Conservation (phyloP, 2,888 invertebrate genomes). For the Rhagophthalmus giganteus region DNA sequence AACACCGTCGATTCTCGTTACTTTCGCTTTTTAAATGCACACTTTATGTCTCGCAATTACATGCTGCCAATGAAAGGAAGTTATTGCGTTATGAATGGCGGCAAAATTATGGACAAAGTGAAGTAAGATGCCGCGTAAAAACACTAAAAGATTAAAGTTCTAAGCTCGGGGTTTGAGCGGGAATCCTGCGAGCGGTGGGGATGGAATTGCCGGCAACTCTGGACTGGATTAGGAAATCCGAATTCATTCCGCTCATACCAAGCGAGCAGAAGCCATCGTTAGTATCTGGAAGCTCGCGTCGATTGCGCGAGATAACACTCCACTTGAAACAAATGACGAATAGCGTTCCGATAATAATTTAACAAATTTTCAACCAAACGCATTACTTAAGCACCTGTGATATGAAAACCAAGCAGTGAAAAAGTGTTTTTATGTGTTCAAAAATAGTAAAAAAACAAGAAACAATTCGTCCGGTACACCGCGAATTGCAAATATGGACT, state of each 20-base stretch:
- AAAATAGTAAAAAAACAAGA: conserved; percentile 7
- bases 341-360: conserved; percentile 14
- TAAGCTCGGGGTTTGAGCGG: conserved; percentile 25
- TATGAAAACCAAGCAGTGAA: conserved; percentile 26
- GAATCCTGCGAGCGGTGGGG: conserved; percentile 30
- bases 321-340: conserved; percentile 19
- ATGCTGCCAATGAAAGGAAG: conserved; percentile 19
- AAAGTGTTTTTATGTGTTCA: conserved; percentile 28
- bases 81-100: conserved; percentile 31
- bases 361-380: conserved; percentile 10
- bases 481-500: conserved; percentile 33
- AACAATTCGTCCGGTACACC: conserved; percentile 21
- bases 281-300: conserved; percentile 17
- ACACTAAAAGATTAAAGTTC: conserved; percentile 9
- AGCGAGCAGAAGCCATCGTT: conserved; percentile 15
- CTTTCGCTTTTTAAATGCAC: conserved; percentile 22
- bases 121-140: conserved; percentile 18
- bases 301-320: conserved; percentile 11
- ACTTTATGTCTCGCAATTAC: conserved; percentile 17
- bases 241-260: conserved; percentile 28
- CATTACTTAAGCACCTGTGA: conserved; percentile 25
- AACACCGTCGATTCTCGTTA: conserved; percentile 11
- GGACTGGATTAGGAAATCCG: conserved; percentile 23
- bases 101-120: conserved; percentile 25
- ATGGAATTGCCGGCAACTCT: conserved; percentile 19